Evolutionary conservation across 2,888 invertebrate genomes (phyloP).

Genomic region (Sycophila texana): DNA sequence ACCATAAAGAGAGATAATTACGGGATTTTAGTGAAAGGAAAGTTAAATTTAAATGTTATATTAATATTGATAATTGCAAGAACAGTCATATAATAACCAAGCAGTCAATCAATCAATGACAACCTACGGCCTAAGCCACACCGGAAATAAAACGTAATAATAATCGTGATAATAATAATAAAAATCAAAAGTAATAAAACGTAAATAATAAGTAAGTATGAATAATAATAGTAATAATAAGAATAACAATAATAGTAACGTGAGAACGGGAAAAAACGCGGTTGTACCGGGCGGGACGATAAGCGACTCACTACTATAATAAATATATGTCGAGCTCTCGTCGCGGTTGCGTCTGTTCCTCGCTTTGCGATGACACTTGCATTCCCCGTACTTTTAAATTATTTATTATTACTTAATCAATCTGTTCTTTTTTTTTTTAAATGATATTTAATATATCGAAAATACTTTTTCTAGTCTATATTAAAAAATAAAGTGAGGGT

Average conservation of each 20-base stretch:
- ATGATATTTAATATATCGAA: not conserved
- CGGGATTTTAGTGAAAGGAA: constrained; percentile 32
- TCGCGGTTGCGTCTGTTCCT: not conserved
- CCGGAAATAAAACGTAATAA: constrained; percentile 59
- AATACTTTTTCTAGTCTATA: too few species aligned
- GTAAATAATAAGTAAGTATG: not conserved
- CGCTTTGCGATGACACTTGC: not conserved
- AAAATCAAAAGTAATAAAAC: not conserved
- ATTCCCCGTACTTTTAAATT: not conserved
- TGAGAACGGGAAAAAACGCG: constrained; percentile 63
- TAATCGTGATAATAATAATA: constrained; percentile 24
- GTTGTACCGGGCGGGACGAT: constrained; percentile 60
- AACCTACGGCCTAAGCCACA: constrained; percentile 72
- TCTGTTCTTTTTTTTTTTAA: not conserved
- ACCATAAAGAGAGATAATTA: constrained; percentile 7
- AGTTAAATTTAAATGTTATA: constrained; percentile 47
- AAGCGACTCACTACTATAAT: constrained; percentile 66
- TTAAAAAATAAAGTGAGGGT: too few species aligned
- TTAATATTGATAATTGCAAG: constrained; percentile 56
- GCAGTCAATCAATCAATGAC: constrained; percentile 63
- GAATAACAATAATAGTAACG: constrained; percentile 1
- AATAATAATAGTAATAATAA: constrained; percentile 10
- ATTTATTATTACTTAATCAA: too few species aligned
- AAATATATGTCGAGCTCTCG: constrained; percentile 36
- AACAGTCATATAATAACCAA: constrained; percentile 59